These are phyloP conservation scores for Eudyptes chrysolophus DNA, from an alignment of 2,113 vertebrate species.

Conservation along the genomic window DNA sequence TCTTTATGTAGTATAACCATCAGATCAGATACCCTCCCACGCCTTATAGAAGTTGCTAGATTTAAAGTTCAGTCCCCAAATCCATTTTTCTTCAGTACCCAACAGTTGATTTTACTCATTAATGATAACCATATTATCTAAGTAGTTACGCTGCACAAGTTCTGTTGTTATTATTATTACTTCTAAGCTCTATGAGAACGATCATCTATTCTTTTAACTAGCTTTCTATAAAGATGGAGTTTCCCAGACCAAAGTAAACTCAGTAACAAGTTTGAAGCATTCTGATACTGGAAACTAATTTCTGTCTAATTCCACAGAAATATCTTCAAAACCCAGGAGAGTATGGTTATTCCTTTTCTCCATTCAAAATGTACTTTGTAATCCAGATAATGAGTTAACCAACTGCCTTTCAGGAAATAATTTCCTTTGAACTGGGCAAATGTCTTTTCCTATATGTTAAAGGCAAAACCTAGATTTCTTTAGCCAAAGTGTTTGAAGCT, in stretches of 20 bases:
- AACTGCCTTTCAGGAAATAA: slow-evolving; percentile 17
- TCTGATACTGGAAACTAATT: background rate
- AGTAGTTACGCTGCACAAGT: background rate
- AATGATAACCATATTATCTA: background rate
- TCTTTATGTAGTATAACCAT: background rate
- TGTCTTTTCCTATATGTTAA: background rate
- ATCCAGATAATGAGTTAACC: background rate
- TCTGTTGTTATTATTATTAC: background rate
- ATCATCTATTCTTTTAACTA: background rate
- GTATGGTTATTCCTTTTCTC: background rate
- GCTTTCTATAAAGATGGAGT: background rate
- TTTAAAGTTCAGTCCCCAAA: background rate
- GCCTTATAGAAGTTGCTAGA: background rate
- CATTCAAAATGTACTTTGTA: background rate
- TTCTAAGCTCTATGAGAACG: background rate
- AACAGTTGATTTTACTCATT: background rate
- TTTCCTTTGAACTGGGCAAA: slow-evolving; percentile 23
- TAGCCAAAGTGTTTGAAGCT: background rate
- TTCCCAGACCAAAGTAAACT: background rate
- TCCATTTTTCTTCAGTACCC: background rate
- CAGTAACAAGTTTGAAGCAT: background rate
- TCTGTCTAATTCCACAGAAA: background rate
- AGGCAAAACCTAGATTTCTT: background rate
- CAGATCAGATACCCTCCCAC: background rate
- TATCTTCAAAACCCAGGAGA: background rate